Evolutionary conservation across 2,113 vertebrate species (phyloP).

Genomic region (Stigmatopora nigra): DNA sequence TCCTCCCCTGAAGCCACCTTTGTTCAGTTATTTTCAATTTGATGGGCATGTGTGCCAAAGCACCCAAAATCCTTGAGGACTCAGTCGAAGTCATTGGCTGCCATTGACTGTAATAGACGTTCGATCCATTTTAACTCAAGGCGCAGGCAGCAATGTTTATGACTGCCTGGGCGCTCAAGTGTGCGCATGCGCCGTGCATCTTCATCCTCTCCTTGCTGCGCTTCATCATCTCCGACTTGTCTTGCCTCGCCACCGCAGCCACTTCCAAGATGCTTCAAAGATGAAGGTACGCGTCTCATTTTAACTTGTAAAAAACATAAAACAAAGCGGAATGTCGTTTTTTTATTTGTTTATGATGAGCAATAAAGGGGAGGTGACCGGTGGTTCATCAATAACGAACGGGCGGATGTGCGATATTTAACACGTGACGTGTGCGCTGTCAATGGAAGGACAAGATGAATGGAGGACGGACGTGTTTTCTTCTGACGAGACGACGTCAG

Average conservation of each 20-base stretch:
- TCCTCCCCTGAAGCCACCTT: too few relatives aligned
- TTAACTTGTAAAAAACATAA: not conserved
- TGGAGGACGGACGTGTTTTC: not conserved
- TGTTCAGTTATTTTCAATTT: too few relatives aligned
- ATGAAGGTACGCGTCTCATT: slow-evolving; percentile 46
- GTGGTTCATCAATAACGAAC: not conserved
- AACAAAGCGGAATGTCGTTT: not conserved
- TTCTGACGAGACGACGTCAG: too few relatives aligned
- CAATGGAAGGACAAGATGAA: slow-evolving; percentile 6
- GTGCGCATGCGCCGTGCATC: slow-evolving; percentile 8
- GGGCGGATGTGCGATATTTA: not conserved
- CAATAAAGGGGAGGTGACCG: not conserved
- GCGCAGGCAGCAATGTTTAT: too few relatives aligned
- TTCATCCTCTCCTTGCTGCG: not conserved
- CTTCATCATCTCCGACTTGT: not conserved
- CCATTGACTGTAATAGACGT: too few relatives aligned
- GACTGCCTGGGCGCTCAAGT: not conserved
- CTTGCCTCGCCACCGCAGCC: not conserved
- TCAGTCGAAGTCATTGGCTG: too few relatives aligned
- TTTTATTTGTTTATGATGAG: not conserved
- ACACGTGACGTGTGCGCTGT: not conserved
- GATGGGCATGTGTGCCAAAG: too few relatives aligned
- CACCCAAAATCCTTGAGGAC: too few relatives aligned
- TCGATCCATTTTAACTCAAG: too few relatives aligned
- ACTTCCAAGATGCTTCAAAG: slow-evolving; percentile 22